Conservation (phyloP, 2,888 invertebrate species). For the Heliconius hortense region DNA sequence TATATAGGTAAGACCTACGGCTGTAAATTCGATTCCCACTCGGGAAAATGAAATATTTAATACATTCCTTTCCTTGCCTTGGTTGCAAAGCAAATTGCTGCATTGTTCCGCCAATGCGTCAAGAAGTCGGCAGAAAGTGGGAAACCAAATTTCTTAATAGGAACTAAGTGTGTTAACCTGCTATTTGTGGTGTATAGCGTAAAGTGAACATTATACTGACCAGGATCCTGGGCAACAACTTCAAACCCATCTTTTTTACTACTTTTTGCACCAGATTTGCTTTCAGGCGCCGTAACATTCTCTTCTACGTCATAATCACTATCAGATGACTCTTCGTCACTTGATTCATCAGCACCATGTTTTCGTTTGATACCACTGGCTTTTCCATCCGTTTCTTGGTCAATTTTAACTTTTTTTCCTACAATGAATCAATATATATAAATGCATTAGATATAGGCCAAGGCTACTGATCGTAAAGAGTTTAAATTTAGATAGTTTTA, state of each 20-base stretch:
- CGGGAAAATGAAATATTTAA: no score
- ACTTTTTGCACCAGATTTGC: slow-evolving; percentile 53
- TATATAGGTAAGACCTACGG: no score
- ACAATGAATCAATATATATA: neutral
- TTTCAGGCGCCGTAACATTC: slow-evolving; percentile 52
- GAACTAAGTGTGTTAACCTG: neutral
- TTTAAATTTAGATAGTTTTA: no score
- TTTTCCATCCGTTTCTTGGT: slow-evolving; percentile 41
- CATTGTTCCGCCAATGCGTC: no score
- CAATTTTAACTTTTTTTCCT: slow-evolving; percentile 68
- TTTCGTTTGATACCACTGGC: slow-evolving; percentile 57
- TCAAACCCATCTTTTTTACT: slow-evolving; percentile 85
- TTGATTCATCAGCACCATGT: slow-evolving; percentile 64
- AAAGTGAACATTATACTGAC: slow-evolving; percentile 55
- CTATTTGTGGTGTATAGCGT: neutral
- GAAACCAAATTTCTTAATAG: neutral
- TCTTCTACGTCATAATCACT: slow-evolving; percentile 78
- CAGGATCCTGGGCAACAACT: slow-evolving; percentile 83
- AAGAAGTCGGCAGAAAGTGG: no score
- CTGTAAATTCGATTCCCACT: no score
- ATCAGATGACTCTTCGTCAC: slow-evolving; percentile 69
- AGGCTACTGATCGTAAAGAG: neutral
- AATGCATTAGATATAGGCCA: no score
- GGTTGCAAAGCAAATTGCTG: no score
- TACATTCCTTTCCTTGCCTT: no score